A percentile compares a stretch with the other conserved stretches of the same genome.
Conservation (phyloP, 2,888 invertebrate genomes). For the Metacarcinus magister region DNA sequence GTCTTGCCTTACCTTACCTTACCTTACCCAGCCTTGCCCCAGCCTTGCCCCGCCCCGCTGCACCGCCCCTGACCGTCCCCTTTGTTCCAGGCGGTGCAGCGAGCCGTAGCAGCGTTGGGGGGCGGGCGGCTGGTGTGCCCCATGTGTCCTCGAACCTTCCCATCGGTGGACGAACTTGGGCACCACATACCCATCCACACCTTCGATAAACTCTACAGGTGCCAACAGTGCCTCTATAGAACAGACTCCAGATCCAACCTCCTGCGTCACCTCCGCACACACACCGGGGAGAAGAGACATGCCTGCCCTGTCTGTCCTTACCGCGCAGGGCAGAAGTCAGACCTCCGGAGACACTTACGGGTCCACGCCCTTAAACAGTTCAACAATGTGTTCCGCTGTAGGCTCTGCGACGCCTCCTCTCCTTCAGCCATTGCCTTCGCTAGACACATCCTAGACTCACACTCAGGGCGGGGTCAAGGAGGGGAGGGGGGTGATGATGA, state of each 20-base stretch:
- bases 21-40: background rate
- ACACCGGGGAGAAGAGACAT: slow-evolving; percentile 97
- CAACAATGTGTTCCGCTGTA: slow-evolving; percentile 67
- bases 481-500: background rate
- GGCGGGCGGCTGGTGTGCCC: slow-evolving; percentile 72
- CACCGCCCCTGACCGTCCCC: slow-evolving; percentile 20
- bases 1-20: background rate
- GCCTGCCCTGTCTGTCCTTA: slow-evolving; percentile 94
- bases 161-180: slow-evolving; percentile 66
- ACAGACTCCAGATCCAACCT: slow-evolving; percentile 77
- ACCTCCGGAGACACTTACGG: slow-evolving; percentile 75
- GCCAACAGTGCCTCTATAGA: slow-evolving; percentile 73
- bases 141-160: slow-evolving; percentile 69
- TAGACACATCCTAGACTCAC: slow-evolving; percentile 69
- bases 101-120: slow-evolving; percentile 71
- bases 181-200: slow-evolving; percentile 72
- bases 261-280: slow-evolving; percentile 94
- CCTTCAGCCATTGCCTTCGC: slow-evolving; percentile 70
- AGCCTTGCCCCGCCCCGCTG: background rate
- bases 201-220: slow-evolving; percentile 77
- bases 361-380: slow-evolving; percentile 72
- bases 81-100: slow-evolving; percentile 75
- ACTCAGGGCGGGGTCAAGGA: slow-evolving; percentile 41
- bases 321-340: slow-evolving; percentile 77
- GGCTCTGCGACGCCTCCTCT: slow-evolving; percentile 71